Evolutionary conservation across 53 echinoderm and acorn worm genomes (phyloP).

Genomic region (Glandiceps talaboti): DNA sequence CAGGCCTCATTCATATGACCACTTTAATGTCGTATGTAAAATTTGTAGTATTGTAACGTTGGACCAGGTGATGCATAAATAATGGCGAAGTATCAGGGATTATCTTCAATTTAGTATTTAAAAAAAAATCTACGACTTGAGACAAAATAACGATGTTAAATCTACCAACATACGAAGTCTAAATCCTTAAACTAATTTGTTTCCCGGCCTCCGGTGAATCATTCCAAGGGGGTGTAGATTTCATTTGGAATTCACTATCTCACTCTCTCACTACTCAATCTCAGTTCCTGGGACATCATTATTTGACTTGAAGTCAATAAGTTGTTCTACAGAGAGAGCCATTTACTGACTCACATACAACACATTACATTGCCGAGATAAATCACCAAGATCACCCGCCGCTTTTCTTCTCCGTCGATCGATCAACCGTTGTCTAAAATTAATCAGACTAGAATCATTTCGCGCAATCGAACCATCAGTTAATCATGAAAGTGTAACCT

Average conservation of each 20-base stretch:
- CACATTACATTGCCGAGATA: background rate
- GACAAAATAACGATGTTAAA: too few species aligned
- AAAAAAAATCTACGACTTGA: too few species aligned
- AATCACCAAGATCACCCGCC: background rate
- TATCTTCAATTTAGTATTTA: too few species aligned
- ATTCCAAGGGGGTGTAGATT: background rate
- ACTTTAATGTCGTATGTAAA: too few species aligned
- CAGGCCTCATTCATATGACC: too few species aligned
- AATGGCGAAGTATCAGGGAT: too few species aligned
- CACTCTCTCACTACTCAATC: background rate
- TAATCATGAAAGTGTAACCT: background rate
- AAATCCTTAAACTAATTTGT: too few species aligned
- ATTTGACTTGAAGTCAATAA: background rate
- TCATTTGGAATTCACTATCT: background rate
- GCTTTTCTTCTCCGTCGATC: too few species aligned
- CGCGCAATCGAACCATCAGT: background rate
- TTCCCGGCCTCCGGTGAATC: background rate
- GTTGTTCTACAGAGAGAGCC: background rate
- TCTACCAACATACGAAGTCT: too few species aligned
- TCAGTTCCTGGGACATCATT: background rate
- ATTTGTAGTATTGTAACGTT: too few species aligned
- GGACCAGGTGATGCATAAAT: too few species aligned
- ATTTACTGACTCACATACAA: background rate
- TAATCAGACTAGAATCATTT: background rate
- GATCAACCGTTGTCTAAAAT: background rate